Conservation (phyloP, 2,113 vertebrate genomes). For the Lagenorhynchus albirostris region DNA sequence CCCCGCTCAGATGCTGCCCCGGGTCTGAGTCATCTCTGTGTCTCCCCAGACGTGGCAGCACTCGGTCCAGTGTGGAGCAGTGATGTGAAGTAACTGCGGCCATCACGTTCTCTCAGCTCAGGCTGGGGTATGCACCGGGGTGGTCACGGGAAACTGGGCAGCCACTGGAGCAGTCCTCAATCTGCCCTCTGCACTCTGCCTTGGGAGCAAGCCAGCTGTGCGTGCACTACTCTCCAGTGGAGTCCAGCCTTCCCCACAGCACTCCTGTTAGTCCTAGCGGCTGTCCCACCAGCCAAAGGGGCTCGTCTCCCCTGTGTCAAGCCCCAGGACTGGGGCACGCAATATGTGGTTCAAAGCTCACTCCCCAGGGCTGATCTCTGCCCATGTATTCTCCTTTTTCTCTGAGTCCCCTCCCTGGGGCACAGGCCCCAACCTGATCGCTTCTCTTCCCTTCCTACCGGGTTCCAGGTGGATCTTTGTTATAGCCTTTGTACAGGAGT, state of each 20-base stretch:
- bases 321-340: neutral
- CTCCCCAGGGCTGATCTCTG: neutral
- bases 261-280: neutral
- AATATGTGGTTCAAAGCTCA: neutral
- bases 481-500: neutral
- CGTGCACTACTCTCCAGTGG: neutral
- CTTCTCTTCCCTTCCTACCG: neutral
- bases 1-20: accelerated
- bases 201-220: neutral
- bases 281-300: neutral
- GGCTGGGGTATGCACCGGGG: neutral
- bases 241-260: neutral
- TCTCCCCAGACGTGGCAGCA: neutral
- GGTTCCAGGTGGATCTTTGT: neutral
- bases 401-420: neutral
- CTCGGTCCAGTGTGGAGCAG: neutral
- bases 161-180: neutral
- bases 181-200: neutral
- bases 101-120: neutral
- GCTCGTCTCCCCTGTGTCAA: neutral
- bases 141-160: neutral
- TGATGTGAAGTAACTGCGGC: neutral
- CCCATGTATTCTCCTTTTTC: neutral
- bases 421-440: neutral
- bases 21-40: neutral